phyloP scores from a whole-genome alignment of 2,888 invertebrate genomes.

The Epirrita christyi region DNA sequence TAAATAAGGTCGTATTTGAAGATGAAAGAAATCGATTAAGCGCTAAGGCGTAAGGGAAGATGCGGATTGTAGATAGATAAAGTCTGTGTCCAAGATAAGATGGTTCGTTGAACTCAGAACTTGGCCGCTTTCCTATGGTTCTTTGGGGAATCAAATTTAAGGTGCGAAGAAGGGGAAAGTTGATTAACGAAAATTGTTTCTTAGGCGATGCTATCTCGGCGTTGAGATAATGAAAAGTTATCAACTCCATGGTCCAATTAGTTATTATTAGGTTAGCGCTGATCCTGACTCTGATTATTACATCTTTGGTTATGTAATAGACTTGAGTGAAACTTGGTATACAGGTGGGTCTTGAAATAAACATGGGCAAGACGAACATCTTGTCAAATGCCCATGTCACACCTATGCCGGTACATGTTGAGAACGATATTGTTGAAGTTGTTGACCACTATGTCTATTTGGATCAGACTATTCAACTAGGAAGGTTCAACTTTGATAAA shows the following conservation, averaged over 20 bases:
- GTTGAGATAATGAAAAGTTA: slow-evolving; percentile 25
- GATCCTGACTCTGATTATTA: slow-evolving; percentile 4
- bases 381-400: no score
- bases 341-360: no score
- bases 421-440: no score
- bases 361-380: no score
- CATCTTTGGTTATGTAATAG: not conserved
- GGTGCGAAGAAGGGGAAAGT: slow-evolving; percentile 32
- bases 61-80: slow-evolving; percentile 70
- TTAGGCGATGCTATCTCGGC: slow-evolving; percentile 12
- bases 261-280: slow-evolving; percentile 12
- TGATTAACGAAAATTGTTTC: slow-evolving; percentile 33
- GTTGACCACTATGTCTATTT: no score
- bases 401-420: no score
- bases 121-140: slow-evolving; percentile 59
- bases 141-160: slow-evolving; percentile 44
- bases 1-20: slow-evolving; percentile 57
- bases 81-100: slow-evolving; percentile 72
- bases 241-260: slow-evolving; percentile 13
- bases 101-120: slow-evolving; percentile 67
- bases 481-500: no score
- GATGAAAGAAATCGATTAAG: slow-evolving; percentile 60
- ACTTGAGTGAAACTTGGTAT: not conserved
- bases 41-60: slow-evolving; percentile 56
- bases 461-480: no score